Percentiles rank a stretch among this genome's conserved stretches.
These are phyloP conservation scores for Syngnathus rostellatus DNA, from an alignment of 2,797 vertebrate genomes.

Conservation along the genomic window DNA sequence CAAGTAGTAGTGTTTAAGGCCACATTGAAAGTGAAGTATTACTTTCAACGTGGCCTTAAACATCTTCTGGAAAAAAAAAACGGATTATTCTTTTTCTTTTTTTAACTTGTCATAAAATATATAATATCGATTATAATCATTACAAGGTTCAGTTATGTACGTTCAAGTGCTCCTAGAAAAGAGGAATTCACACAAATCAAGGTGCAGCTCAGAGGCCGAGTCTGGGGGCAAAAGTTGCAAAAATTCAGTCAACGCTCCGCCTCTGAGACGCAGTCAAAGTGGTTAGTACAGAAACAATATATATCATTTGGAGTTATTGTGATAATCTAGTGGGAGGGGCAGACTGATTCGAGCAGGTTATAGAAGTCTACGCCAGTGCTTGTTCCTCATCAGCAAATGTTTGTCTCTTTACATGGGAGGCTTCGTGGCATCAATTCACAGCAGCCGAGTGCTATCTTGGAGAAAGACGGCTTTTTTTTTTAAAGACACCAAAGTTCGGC, in stretches of 20 bases:
- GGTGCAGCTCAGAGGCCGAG: constrained; percentile 62
- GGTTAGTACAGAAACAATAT: constrained; percentile 57
- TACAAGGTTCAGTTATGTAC: constrained; percentile 63
- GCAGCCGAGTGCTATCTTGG: constrained; percentile 20
- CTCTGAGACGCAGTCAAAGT: constrained; percentile 64
- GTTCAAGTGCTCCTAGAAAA: constrained; percentile 74
- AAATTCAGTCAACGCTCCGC: constrained; percentile 70
- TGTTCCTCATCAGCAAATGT: constrained; percentile 25
- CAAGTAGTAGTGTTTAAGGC: not conserved
- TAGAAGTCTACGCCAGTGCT: constrained; percentile 28
- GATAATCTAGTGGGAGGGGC: not conserved
- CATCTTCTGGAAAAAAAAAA: constrained; percentile 23
- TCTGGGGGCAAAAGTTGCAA: constrained; percentile 39
- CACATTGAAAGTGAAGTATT: no score
- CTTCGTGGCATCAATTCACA: constrained; percentile 39
- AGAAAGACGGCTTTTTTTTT: not conserved
- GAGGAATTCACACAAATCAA: constrained; percentile 54
- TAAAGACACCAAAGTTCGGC: constrained; percentile 13
- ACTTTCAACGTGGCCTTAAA: not conserved
- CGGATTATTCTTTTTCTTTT: constrained; percentile 55
- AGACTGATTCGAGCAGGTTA: not conserved
- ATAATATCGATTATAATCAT: constrained; percentile 64
- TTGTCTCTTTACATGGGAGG: constrained; percentile 37
- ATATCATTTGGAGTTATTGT: not conserved
- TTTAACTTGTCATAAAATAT: constrained; percentile 58